Conservation (phyloP, 2,113 vertebrate genomes). For the Chunga burmeisteri region DNA sequence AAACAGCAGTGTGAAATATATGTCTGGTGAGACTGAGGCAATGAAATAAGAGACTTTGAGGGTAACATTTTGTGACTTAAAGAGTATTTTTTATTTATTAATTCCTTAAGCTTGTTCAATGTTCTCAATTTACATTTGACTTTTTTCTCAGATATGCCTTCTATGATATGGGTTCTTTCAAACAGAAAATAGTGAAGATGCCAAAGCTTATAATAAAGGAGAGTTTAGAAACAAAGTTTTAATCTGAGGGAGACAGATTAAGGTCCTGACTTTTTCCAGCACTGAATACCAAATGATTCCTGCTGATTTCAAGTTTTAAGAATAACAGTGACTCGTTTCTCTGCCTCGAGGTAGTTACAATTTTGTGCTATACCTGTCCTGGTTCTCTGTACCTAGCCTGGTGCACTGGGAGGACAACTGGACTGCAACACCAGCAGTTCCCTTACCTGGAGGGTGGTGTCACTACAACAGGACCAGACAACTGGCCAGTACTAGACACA, state of each 20-base stretch:
- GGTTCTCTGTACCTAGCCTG: background rate
- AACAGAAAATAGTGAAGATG: background rate
- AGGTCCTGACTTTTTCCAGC: background rate
- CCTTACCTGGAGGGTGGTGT: background rate
- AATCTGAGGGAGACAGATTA: background rate
- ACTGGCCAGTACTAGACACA: background rate
- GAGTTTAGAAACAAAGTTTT: background rate
- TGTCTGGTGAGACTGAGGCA: background rate
- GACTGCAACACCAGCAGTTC: accelerated
- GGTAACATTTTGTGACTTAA: background rate
- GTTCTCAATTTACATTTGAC: background rate
- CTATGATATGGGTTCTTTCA: background rate
- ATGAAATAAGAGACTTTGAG: background rate
- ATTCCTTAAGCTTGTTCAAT: background rate
- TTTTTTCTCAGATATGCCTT: background rate
- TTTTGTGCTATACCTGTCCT: background rate
- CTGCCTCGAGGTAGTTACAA: background rate
- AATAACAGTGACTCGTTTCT: background rate
- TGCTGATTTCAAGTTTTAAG: background rate
- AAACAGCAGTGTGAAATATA: background rate
- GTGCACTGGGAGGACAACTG: background rate
- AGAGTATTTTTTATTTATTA: background rate
- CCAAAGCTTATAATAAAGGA: background rate
- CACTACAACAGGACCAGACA: background rate
- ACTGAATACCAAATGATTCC: background rate